A percentile compares a stretch with the other conserved stretches of the same genome.
Conservation (phyloP, 64 coral and sea anemone genomes). For the Montipora cactus region DNA sequence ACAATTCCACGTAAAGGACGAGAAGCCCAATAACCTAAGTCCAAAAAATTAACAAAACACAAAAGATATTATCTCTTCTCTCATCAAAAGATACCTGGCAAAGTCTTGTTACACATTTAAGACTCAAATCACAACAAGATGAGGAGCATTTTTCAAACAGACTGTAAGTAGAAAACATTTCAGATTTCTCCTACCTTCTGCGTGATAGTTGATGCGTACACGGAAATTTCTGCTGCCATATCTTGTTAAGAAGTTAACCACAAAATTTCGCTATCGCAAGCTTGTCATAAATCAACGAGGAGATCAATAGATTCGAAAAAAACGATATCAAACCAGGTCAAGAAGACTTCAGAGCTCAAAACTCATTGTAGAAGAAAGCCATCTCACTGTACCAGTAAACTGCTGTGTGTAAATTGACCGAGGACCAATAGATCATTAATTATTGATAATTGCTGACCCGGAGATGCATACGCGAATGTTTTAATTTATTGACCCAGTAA, state of each 20-base stretch:
- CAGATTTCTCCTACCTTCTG: slow-evolving; percentile 4
- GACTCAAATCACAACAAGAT: not conserved
- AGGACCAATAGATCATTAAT: slow-evolving; percentile 22
- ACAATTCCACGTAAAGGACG: not conserved
- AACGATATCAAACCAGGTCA: not conserved
- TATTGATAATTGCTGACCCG: slow-evolving; percentile 41
- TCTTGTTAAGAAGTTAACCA: not conserved
- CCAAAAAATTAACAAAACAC: slow-evolving; percentile 6
- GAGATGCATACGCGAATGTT: not conserved
- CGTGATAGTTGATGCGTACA: not conserved
- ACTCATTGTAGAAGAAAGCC: not conserved
- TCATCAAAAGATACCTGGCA: not conserved
- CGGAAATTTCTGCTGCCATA: not conserved
- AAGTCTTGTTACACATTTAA: not conserved
- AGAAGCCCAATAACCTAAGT: slow-evolving; percentile 28
- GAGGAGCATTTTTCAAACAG: not conserved
- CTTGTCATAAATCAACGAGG: not conserved
- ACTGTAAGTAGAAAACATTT: not conserved
- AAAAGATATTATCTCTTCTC: not conserved
- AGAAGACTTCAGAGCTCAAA: not conserved
- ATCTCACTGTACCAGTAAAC: not conserved
- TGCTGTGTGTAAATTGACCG: slow-evolving; percentile 39
- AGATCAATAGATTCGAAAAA: not conserved
- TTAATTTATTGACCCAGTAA: slow-evolving; percentile 2
- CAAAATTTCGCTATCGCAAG: not conserved